Evolutionary conservation across 1,140 invertebrate genomes (phyloP).

Genomic region (Sipha flava): DNA sequence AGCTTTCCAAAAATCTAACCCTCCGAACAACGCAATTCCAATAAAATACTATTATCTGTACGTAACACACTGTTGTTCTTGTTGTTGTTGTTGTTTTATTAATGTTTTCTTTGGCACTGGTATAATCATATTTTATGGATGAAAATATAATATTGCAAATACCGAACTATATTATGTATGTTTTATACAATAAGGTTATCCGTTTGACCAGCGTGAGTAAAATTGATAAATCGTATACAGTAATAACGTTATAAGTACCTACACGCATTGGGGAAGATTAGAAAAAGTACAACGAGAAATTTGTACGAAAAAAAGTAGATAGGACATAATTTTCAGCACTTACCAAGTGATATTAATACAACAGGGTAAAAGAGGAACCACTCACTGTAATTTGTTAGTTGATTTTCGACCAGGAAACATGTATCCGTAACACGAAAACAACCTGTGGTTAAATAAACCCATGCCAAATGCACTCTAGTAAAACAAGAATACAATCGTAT

Average conservation of each 20-base stretch:
- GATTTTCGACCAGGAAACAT: neutral
- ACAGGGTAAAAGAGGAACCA: neutral
- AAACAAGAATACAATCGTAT: no score
- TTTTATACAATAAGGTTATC: no score
- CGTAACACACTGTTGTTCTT: neutral
- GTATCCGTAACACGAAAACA: neutral
- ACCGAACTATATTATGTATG: no score
- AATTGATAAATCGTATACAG: no score
- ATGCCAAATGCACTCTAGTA: neutral
- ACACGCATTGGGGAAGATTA: no score
- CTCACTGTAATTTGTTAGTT: neutral
- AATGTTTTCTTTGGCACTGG: neutral
- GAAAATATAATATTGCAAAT: neutral
- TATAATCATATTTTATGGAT: neutral
- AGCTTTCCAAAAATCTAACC: neutral
- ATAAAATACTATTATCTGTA: neutral
- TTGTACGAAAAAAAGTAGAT: no score
- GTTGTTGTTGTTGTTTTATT: neutral
- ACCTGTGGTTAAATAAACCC: neutral
- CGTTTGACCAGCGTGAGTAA: no score
- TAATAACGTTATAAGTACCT: no score
- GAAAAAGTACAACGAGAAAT: no score
- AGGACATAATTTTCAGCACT: no score
- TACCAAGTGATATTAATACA: no score
- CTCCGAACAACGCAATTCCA: neutral